Conservation (phyloP, 2,888 invertebrate species). For the Polietes domitor region DNA sequence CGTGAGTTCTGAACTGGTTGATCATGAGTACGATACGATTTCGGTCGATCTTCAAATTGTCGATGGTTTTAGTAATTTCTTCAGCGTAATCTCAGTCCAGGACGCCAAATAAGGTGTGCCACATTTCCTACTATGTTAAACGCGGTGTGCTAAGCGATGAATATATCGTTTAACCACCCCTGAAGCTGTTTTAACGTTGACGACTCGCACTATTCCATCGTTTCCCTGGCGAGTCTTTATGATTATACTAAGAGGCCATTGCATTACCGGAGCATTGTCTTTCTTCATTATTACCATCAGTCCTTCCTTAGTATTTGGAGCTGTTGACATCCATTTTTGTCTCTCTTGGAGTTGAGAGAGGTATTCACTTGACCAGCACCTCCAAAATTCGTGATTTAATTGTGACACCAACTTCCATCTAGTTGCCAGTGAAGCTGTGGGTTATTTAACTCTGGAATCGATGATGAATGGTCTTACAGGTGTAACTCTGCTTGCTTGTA, state of each 20-base stretch:
- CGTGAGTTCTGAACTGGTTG: too few relatives aligned
- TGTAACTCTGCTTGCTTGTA: too few relatives aligned
- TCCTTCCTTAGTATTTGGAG: not conserved
- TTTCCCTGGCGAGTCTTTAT: not conserved
- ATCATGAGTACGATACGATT: constrained; percentile 33
- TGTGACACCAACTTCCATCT: constrained; percentile 45
- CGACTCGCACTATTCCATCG: not conserved
- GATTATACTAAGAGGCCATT: constrained; percentile 14
- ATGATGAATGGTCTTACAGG: too few relatives aligned
- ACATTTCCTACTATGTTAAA: constrained; percentile 42
- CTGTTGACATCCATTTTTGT: constrained; percentile 52
- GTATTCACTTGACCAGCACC: constrained; percentile 62
- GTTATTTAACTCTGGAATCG: constrained; percentile 24
- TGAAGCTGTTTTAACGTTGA: not conserved
- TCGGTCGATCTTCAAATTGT: constrained; percentile 43
- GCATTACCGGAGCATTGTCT: constrained; percentile 20
- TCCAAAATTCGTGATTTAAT: constrained; percentile 58
- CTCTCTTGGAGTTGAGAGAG: constrained; percentile 60
- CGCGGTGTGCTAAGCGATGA: constrained; percentile 1
- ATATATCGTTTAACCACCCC: not conserved
- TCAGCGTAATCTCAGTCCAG: constrained; percentile 46
- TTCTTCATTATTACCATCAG: constrained; percentile 30
- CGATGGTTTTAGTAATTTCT: constrained; percentile 52
- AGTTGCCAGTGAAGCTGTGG: not conserved
- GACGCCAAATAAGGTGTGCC: too few relatives aligned